A percentile compares a stretch with the other conserved stretches of the same genome.
Evolutionary conservation across 2,888 invertebrate species (phyloP).

Genomic region (Panzeria rudis): DNA sequence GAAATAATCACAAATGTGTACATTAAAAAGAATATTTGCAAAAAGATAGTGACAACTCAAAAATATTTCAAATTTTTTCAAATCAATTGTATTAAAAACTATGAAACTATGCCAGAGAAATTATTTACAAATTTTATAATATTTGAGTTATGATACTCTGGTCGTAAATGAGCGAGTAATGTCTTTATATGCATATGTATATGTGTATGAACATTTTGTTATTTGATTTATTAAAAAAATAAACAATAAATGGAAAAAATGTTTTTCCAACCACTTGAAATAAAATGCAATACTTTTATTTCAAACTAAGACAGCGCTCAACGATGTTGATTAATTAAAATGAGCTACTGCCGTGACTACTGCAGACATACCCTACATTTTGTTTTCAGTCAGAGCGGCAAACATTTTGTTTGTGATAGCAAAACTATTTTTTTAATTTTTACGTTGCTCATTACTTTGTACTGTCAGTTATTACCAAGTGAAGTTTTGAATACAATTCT

Average conservation of each 20-base stretch:
- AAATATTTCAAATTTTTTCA: not conserved
- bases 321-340: constrained; percentile 40
- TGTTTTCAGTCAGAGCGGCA: not conserved
- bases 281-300: constrained; percentile 20
- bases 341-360: constrained; percentile 20
- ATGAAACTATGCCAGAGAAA: too few species aligned
- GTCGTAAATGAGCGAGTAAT: not conserved
- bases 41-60: not conserved
- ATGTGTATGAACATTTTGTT: not conserved
- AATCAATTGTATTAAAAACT: too few species aligned
- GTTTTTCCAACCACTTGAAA: not conserved
- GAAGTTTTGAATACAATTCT: too few species aligned
- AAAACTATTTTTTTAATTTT: too few species aligned
- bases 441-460: too few species aligned
- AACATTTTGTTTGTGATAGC: not conserved
- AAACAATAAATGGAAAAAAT: constrained; percentile 1
- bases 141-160: not conserved
- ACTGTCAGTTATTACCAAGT: too few species aligned
- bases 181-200: not conserved
- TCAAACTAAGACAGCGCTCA: not conserved
- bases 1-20: not conserved
- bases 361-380: constrained; percentile 12
- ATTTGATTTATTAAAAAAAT: constrained; percentile 3
- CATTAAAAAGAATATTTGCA: not conserved
- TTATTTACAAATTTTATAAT: not conserved